Base-by-base conservation (phyloP, 1,140 invertebrate genomes). In the Notospermus geniculatus region DNA sequence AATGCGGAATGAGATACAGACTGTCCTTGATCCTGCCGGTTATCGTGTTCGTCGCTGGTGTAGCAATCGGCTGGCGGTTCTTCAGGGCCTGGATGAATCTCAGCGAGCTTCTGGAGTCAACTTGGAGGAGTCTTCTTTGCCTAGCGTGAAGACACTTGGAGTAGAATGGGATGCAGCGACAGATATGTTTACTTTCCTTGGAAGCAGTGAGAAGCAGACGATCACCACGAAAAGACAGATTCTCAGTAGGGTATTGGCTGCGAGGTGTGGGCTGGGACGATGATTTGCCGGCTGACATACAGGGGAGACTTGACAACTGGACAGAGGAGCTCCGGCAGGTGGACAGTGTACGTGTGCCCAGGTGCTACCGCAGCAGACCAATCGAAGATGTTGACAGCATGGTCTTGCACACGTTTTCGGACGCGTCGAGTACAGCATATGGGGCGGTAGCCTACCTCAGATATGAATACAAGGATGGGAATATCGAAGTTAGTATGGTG, bases 141-240 rank as follows among this genome's bases (percentile, higher is more conserved):
- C 46, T 7, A 50, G 25, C 25, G 25, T 50, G 46, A 50, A 50
- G n/a, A 50, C 46, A 4, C 25, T 50, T 9, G 46, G 46, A 23
- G 46, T 50, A 7, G 19, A 53, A 15, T 67, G 67, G 67, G 19
- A n/a, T 19, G 61, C 64, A 4, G 43, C 62, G 15, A 17, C 29
- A 17, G 64, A 62, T 43, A 13, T 36, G 30, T 69, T 69, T 30
- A 39, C 29, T 5, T 57, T 19, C 32, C 13, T 5, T 11, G 7
- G 5, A 4, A 43, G 25, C 36, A 2, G 13, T 2, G 17, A 5
- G 2, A 17, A 43, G 25, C 15, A 57, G 13, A 11, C 46, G 32
- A 5, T 23, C 7, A 9, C 32, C 5, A 57, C 56, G 2, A 57
- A 57, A 19, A 17, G 56, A 15, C 25, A n/a, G 5, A 9, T 57